Conservation (phyloP, 2,113 vertebrate genomes). For the Eurystomus gularis region DNA sequence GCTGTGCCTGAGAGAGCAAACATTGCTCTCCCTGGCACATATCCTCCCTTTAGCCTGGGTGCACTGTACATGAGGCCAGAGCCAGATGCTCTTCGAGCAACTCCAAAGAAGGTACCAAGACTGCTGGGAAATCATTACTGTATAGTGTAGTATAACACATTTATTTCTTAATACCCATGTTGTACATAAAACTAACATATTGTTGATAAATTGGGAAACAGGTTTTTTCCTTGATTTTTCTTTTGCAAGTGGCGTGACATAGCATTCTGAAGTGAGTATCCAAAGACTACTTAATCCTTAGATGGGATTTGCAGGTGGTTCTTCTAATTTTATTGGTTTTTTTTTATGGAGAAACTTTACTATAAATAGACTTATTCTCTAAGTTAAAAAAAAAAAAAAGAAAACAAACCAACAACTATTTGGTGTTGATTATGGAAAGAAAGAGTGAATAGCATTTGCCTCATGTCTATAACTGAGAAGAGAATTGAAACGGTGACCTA, state of each 20-base stretch:
- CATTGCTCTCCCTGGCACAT: neutral
- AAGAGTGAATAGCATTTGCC: neutral
- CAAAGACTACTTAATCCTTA: neutral
- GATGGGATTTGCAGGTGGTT: neutral
- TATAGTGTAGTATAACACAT: neutral
- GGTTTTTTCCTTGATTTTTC: neutral
- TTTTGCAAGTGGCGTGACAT: neutral
- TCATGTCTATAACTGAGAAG: neutral
- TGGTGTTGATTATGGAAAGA: neutral
- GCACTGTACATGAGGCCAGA: rapidly evolving
- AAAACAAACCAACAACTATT: neutral
- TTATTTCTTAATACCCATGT: neutral
- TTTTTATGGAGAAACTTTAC: neutral
- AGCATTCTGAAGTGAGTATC: neutral
- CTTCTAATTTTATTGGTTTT: neutral
- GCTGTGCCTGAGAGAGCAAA: neutral
- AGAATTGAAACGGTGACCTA: neutral
- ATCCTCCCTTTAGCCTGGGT: neutral
- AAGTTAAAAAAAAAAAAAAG: neutral
- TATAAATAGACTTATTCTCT: neutral
- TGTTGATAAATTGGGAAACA: neutral
- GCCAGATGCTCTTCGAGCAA: neutral
- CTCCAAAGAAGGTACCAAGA: neutral
- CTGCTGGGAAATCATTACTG: neutral
- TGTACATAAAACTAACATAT: neutral